Evolutionary conservation across 2,888 invertebrate species (phyloP).

Genomic region (Sinodicranocentrus sp.): DNA sequence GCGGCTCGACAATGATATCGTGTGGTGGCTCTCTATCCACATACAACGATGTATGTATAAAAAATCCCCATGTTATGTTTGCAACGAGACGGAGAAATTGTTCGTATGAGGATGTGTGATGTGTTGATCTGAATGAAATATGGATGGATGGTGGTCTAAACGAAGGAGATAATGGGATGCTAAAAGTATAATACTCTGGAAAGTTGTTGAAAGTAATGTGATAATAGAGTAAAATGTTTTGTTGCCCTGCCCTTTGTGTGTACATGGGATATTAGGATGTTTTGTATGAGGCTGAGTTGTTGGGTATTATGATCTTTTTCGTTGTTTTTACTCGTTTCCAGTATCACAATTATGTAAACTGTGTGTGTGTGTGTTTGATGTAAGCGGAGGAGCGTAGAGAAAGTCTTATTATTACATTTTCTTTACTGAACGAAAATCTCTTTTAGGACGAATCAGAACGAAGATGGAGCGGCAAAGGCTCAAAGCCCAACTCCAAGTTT

Average conservation of each 20-base stretch:
- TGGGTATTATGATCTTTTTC: not conserved
- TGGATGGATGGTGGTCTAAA: conserved; percentile 64
- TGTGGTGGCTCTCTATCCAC: too few relatives aligned
- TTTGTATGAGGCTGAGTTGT: too few relatives aligned
- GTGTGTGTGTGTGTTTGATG: not conserved
- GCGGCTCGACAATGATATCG: conserved; percentile 16
- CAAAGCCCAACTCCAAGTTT: conserved; percentile 76
- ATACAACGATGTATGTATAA: too few relatives aligned
- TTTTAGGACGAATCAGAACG: conserved; percentile 69
- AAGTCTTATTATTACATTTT: not conserved
- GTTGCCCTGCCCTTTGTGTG: conserved; percentile 59
- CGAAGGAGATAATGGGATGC: conserved; percentile 66
- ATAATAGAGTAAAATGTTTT: conserved; percentile 68
- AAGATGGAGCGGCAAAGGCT: conserved; percentile 73
- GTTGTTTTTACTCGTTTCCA: not conserved
- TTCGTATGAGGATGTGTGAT: too few relatives aligned
- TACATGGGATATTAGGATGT: conserved; percentile 6
- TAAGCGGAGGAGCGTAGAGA: not conserved
- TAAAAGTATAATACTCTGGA: conserved; percentile 53
- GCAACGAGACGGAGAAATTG: too few relatives aligned
- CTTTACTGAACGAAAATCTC: conserved; percentile 8
- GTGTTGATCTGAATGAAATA: conserved; percentile 68
- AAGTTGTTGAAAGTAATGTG: conserved; percentile 65
- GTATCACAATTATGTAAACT: too few relatives aligned
- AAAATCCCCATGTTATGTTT: too few relatives aligned